Conservation (phyloP, 2,113 vertebrate species). For the Prunella himalayana region DNA sequence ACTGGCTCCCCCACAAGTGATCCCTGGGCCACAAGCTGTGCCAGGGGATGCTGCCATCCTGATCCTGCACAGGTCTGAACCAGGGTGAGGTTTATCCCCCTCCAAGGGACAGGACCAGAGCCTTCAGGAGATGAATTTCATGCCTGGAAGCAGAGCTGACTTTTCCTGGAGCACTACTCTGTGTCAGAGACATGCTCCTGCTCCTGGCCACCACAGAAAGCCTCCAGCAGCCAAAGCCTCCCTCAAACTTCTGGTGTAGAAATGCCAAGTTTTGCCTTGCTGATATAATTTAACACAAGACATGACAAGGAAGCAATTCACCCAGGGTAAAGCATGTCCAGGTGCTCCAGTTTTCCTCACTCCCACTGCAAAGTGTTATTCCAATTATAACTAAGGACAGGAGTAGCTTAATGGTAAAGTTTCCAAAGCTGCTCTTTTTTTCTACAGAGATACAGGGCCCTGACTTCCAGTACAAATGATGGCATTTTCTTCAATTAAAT, state of each 20-base stretch:
- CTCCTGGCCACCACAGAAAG: not conserved
- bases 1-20: fast-evolving
- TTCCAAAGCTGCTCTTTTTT: not conserved
- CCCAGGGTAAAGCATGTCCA: fast-evolving
- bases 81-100: not conserved
- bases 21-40: not conserved
- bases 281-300: not conserved
- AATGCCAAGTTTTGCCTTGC: not conserved
- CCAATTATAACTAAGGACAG: not conserved
- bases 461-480: not conserved
- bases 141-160: not conserved
- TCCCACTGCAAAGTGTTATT: not conserved
- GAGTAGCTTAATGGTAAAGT: not conserved
- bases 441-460: not conserved
- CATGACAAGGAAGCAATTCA: not conserved
- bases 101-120: fast-evolving
- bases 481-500: not conserved
- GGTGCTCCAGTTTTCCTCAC: not conserved
- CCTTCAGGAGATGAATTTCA: fast-evolving
- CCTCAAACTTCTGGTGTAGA: not conserved
- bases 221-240: not conserved
- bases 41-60: not conserved
- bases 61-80: fast-evolving
- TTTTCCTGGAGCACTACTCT: not conserved
- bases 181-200: not conserved